Evolutionary conservation across 1,140 invertebrate genomes (phyloP), one percentile per base, ranked within the genome.

Genomic region (Drosophila nigromelanica): DNA sequence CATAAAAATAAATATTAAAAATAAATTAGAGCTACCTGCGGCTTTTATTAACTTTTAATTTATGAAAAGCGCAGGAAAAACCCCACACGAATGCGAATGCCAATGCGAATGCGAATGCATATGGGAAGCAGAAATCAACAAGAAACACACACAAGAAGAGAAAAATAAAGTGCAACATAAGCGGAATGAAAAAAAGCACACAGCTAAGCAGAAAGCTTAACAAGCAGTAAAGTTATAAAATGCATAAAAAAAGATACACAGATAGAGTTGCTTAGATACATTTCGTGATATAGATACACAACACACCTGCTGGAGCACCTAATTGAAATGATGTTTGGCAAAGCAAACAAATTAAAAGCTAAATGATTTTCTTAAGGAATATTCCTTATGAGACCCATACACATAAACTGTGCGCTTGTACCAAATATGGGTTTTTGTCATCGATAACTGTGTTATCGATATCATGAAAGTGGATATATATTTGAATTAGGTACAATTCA

Each of bases 1-100:
- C 68, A 78, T 82, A 71, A 78, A 86, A 81, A 86, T 86, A 86
- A 86, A 78, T 82, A 86, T 86, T 73, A 86, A 86, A 89, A 86
- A 86, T 89, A 86, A 89, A 89, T 86, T 82, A 86, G 71, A 82
- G 72, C 75, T 82, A 78, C 78, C 82, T 58, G 75, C 56, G 68
- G 64, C 61, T 86, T 87, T 86, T 86, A 86, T 86, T 86, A 86
- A 86, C 71, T 87, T 86, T 86, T 78, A 76, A 86, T 86, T 78
- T 82, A 79, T 78, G 76, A 82, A 82, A 80, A 80, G 67, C 75
- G 73, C 62, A 83, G 70, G 70, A 83, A 76, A 69, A 56, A 35
- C 27, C 43, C 33, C 62, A 59, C 43, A 59, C 12, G 51, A 33
- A 42, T 15, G 33, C 7, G 18, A 71, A 15, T 24, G 47, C 63